Conservation (phyloP, 2,797 vertebrate species). For the Botia kubotai region DNA sequence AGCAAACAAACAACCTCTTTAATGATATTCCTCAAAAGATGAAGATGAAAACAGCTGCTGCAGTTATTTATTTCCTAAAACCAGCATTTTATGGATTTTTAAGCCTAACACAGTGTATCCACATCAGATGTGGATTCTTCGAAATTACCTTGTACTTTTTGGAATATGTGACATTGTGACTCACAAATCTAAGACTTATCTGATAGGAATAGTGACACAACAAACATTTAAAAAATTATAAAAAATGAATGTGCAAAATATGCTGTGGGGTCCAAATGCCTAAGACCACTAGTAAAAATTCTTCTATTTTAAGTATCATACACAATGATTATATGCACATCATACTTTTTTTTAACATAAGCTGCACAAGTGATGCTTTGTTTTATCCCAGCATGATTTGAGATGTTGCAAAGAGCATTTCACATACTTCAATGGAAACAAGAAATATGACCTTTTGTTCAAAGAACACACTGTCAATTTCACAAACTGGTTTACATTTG, state of each 20-base stretch:
- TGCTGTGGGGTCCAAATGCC: not conserved
- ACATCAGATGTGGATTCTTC: slow-evolving; percentile 17
- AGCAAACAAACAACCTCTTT: slow-evolving; percentile 47
- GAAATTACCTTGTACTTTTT: slow-evolving; percentile 9
- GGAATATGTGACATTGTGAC: not conserved
- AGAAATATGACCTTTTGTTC: not conserved
- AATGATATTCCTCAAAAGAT: slow-evolving; percentile 45
- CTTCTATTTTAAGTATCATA: not conserved
- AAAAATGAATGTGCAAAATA: no score
- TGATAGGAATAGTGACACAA: not conserved
- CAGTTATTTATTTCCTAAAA: slow-evolving; percentile 37
- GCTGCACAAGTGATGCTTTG: not conserved
- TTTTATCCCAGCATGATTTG: not conserved
- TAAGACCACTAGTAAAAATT: not conserved
- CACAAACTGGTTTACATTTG: not conserved
- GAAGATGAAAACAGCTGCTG: slow-evolving; percentile 39
- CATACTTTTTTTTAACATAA: no score
- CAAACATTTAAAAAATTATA: not conserved
- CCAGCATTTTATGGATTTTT: slow-evolving; percentile 39
- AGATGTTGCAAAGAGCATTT: not conserved
- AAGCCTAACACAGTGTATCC: not conserved
- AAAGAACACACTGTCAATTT: not conserved
- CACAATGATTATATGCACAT: not conserved
- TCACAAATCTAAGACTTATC: slow-evolving; percentile 4
- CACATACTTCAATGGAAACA: not conserved